Base-by-base conservation (phyloP, 2,113 vertebrate species). In the Campylomormyrus numenius region DNA sequence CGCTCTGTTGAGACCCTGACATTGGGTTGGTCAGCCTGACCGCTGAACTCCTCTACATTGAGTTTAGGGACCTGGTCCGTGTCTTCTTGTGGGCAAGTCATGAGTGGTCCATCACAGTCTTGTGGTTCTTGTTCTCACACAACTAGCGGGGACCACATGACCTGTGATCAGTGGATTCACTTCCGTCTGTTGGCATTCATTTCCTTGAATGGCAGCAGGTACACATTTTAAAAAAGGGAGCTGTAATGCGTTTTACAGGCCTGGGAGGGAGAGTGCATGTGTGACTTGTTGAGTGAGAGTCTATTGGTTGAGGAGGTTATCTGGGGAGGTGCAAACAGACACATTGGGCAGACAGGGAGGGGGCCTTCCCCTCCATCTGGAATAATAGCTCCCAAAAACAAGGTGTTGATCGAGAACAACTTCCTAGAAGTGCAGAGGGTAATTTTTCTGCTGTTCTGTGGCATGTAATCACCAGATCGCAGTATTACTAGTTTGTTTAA, bases 281-380 rank as follows among this genome's bases (percentile, higher is more conserved):
- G 19, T 10, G 52, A 35, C 3, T 88, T 39, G 31, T 10, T 58
- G 53, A 5, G 53, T 24, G 52, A 15, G 31, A 53, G 49, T 15
- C 11, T 19, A 3, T 87, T 2, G n/a, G 3, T 58, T 56, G n/a
- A 21, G 93, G 74, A n/a, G 89, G 89, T 90, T 93, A 66, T 91
- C 88, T 92, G 90, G 77, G 77, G 31, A 9, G 19, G 92, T 93
- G 92, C 93, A 88, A 89, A 91, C 92, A 92, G 91, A 91, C 83
- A 39, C 45, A 53, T 17, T 21, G n/a, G 52, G 15, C 70, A 85
- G 80, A 56, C 56, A 39, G 88, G 85, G 89, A 56, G 85, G 31
- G 89, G 31, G 13, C 50, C 27, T 85, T 91, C 87, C 85, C 39
- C n/a, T 87, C 35, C 5, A 11, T 80, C 5, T 4, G 62, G 48